These are phyloP conservation scores for Colossoma macropomum DNA, from an alignment of 2,113 vertebrate genomes.

Conservation along the genomic window DNA sequence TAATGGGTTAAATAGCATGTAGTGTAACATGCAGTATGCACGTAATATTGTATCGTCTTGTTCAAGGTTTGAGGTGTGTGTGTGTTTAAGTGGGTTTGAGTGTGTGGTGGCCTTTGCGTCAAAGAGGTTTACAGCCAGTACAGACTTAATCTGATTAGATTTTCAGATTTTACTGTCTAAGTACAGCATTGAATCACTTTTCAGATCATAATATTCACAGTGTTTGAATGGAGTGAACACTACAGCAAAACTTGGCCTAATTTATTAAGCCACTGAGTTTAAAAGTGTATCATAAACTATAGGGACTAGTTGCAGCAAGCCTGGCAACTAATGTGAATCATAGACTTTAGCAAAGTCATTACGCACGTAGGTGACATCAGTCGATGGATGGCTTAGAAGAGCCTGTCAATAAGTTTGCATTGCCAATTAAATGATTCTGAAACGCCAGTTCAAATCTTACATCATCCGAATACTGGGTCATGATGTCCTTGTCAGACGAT, in stretches of 20 bases:
- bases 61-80: neutral
- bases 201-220: conserved; percentile 16
- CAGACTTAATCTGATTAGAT: conserved; percentile 69
- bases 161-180: conserved; percentile 66
- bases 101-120: neutral
- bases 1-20: neutral
- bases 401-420: neutral
- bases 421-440: conserved; percentile 8
- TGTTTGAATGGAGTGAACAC: conserved; percentile 54
- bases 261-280: neutral
- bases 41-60: neutral
- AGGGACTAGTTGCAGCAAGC: neutral
- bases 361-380: neutral
- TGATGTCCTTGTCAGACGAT: conserved; percentile 1
- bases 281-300: neutral
- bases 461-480: conserved; percentile 23
- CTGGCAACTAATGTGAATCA: neutral
- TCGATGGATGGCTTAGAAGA: neutral
- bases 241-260: neutral
- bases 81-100: neutral
- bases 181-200: conserved; percentile 26
- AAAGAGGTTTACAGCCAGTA: conserved; percentile 58
- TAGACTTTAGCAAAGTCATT: neutral
- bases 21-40: neutral
- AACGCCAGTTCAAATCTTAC: neutral